These are phyloP conservation scores for Himalopsyche phryganea DNA, from an alignment of 1,140 invertebrate genomes.

Conservation along the genomic window DNA sequence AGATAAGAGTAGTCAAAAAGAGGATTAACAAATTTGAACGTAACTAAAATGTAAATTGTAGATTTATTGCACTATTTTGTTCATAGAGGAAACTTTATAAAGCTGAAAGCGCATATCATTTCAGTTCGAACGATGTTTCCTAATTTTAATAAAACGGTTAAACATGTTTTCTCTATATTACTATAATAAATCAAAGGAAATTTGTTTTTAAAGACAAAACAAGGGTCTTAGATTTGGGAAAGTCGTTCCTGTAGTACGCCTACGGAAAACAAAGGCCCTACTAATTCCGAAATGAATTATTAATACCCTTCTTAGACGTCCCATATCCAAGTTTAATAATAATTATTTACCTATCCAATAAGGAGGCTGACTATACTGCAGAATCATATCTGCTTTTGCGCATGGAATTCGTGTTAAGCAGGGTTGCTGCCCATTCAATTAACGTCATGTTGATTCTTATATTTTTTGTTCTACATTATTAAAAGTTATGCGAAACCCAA, in stretches of 20 bases:
- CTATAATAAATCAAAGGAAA: constrained; percentile 5
- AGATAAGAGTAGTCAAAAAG: no score
- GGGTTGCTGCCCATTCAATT: no score
- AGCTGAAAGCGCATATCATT: no score
- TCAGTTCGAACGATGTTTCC: no score
- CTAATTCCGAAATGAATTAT: constrained; percentile 5
- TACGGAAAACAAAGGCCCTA: neutral
- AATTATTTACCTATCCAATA: constrained; percentile 12
- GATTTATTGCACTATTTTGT: no score
- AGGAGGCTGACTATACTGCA: neutral
- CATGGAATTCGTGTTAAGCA: no score
- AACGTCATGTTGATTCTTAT: no score
- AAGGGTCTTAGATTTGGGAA: neutral
- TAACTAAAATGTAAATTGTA: no score
- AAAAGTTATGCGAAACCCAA: no score
- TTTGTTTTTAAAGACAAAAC: constrained; percentile 9
- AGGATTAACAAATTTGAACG: no score
- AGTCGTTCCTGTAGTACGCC: neutral
- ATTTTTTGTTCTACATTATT: no score
- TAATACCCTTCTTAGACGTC: neutral
- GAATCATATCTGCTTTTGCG: neutral
- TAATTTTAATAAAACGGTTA: neutral
- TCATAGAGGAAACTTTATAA: no score
- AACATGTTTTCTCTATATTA: neutral
- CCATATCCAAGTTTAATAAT: constrained; percentile 6